These are phyloP conservation scores for Drosophila barbarae DNA, from an alignment of 2,888 invertebrate species.

Conservation along the genomic window DNA sequence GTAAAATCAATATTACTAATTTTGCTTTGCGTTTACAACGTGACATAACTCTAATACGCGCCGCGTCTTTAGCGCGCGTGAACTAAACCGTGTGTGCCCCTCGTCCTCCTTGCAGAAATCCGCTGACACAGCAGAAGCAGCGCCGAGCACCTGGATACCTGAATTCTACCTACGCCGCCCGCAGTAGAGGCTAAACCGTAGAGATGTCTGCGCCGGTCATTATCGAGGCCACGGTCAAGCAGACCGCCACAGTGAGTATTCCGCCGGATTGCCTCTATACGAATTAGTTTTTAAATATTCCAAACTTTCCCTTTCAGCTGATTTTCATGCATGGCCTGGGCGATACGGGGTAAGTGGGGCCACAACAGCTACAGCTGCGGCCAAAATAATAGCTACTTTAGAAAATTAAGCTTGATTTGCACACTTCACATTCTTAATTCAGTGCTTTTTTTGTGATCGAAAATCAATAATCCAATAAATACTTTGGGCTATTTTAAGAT, in stretches of 20 bases:
- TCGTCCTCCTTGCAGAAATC: constrained; percentile 38
- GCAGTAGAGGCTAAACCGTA: constrained; percentile 55
- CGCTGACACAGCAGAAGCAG: constrained; percentile 30
- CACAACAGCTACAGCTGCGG: constrained; percentile 8
- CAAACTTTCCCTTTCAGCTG: constrained; percentile 84
- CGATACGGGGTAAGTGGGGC: constrained; percentile 92
- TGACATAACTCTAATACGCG: constrained; percentile 58
- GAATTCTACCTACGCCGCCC: constrained; percentile 23
- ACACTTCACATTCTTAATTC: not conserved
- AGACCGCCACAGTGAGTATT: constrained; percentile 90
- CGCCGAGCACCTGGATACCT: constrained; percentile 41
- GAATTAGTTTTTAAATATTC: not conserved
- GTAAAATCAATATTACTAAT: constrained; percentile 70
- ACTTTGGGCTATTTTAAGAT: not conserved
- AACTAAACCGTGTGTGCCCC: constrained; percentile 14
- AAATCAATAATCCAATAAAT: not conserved
- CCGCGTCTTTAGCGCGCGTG: constrained; percentile 11
- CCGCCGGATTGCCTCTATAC: not conserved
- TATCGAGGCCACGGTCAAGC: constrained; percentile 89
- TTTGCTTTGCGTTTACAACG: constrained; percentile 57
- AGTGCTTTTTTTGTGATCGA: too few relatives aligned
- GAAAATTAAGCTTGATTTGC: not conserved
- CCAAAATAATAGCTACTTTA: not conserved
- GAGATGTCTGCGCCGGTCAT: constrained; percentile 85
- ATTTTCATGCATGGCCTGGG: constrained; percentile 98